Percentiles rank a stretch among this genome's conserved stretches.
Evolutionary conservation across 1,140 invertebrate species (phyloP).

Genomic region (Telenomus remus): DNA sequence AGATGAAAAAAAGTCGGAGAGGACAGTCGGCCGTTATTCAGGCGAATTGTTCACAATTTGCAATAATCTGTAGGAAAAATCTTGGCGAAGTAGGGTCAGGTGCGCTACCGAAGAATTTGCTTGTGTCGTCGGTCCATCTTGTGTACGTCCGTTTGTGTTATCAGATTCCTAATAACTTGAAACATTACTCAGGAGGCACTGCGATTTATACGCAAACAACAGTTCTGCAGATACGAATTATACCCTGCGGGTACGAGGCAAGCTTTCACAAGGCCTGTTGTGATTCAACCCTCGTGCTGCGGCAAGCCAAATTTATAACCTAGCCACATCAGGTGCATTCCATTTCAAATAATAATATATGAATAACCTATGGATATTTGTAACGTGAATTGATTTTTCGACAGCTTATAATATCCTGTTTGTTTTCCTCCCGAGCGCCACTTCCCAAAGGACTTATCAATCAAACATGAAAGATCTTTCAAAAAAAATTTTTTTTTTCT

Average conservation of each 20-base stretch:
- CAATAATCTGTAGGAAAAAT: conserved; percentile 61
- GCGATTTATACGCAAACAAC: conserved; percentile 64
- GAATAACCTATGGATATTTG: conserved; percentile 38
- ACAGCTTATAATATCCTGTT: neutral
- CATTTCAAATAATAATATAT: conserved; percentile 18
- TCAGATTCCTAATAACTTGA: conserved; percentile 68
- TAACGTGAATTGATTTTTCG: conserved; percentile 27
- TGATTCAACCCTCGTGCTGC: conserved; percentile 57
- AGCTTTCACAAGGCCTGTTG: conserved; percentile 60
- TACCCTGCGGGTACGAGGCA: conserved; percentile 47
- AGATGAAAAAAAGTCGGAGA: conserved; percentile 52
- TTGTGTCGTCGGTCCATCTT: conserved; percentile 51
- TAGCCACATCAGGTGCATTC: conserved; percentile 51
- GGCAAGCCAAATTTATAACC: conserved; percentile 48
- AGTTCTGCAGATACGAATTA: conserved; percentile 56
- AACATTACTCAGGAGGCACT: conserved; percentile 58
- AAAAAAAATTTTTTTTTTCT: too few relatives aligned
- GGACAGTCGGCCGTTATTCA: conserved; percentile 46
- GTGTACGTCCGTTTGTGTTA: conserved; percentile 55
- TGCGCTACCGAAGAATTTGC: conserved; percentile 65
- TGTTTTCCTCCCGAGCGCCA: neutral
- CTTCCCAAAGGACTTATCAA: too few relatives aligned
- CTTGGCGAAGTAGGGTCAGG: conserved; percentile 59
- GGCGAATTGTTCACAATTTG: conserved; percentile 63
- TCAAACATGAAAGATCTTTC: too few relatives aligned